Evolutionary conservation across 92 coral and sea anemone genomes (phyloP), one percentile per base, ranked within the genome.

Genomic region (Epizoanthus illoricatus): DNA sequence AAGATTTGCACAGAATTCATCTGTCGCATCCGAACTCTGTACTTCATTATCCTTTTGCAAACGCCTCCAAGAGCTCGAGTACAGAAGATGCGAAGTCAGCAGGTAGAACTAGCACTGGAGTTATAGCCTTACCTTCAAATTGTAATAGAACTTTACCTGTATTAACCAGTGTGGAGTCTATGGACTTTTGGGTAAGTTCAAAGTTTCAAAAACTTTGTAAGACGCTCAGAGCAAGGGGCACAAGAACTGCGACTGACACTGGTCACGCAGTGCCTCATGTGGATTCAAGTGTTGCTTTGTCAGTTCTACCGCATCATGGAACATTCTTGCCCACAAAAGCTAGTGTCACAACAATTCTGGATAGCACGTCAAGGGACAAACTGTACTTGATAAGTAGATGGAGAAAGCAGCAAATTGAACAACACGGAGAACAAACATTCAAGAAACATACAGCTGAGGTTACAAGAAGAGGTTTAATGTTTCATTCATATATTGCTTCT

Each of bases 391-490:
- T 97, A 3, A 88, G 87, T 65, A 85, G 73, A 61, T 97, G 99
- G 99, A 92, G 90, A 78, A 92, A 97, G 63, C 85, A 90, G 76
- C 94, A 91, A 84, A 90, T 90, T 41, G 94, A 91, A 81, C 59
- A 87, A 42, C 73, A 93, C 86, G 99, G 99, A 18, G 88, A 97
- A 52, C 93, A 91, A 74, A 85, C 74, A 5, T 97, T 93, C 72
- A 86, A 65, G 60, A 81, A 91, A 40, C 86, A 92, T 84, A 88
- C 80, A 69, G 86, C 89, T 24, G 67, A 87, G 75, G 74, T 89
- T 63, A 85, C 85, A 21, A 86, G 71, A 65, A 91, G 88, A 61
- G 99, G 99, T 0, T 75, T 57, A 47, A 76, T 76, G 66, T 97
- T 97, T 71, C 99, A 97, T 84, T 85, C 91, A 7, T 91, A 83